phyloP scores from a whole-genome alignment of 2,888 invertebrate species.

The Pollenia angustigena region DNA sequence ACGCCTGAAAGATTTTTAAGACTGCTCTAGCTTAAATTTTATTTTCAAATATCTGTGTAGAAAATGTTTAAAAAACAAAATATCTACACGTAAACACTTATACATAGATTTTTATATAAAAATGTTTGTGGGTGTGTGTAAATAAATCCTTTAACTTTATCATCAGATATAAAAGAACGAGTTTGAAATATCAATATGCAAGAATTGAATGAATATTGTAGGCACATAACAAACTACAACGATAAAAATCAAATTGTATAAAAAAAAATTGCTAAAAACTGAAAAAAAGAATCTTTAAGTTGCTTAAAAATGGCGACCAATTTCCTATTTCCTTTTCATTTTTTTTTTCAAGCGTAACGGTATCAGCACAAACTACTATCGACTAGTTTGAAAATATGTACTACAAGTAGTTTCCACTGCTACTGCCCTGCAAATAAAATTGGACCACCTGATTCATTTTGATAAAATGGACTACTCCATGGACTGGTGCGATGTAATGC shows the following conservation, averaged over 20 bases:
- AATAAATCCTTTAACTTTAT: conserved; percentile 50
- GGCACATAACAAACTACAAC: conserved; percentile 1
- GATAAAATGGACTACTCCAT: too few relatives aligned
- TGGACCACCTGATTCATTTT: too few relatives aligned
- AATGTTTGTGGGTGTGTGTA: conserved; percentile 26
- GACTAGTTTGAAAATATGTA: conserved; percentile 2
- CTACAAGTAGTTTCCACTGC: not conserved
- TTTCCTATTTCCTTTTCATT: conserved; percentile 63
- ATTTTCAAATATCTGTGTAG: conserved; percentile 48
- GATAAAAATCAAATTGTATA: conserved; percentile 6
- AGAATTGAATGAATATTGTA: conserved; percentile 20
- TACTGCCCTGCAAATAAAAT: not conserved
- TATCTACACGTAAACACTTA: not conserved
- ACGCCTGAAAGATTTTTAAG: not conserved
- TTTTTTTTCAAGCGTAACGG: conserved; percentile 29
- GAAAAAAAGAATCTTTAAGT: conserved; percentile 26
- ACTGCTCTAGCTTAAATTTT: conserved; percentile 38
- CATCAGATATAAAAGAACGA: conserved; percentile 36
- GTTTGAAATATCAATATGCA: conserved; percentile 18
- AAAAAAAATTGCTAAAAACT: conserved; percentile 4
- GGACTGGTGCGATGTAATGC: too few relatives aligned
- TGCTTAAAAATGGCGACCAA: conserved; percentile 70
- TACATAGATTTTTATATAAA: not conserved
- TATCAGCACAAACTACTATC: conserved; percentile 29
- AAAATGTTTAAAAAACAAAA: not conserved